Evolutionary conservation across 2,113 vertebrate genomes (phyloP), one percentile per base, ranked within the genome.

Genomic region (Thunnus thynnus): DNA sequence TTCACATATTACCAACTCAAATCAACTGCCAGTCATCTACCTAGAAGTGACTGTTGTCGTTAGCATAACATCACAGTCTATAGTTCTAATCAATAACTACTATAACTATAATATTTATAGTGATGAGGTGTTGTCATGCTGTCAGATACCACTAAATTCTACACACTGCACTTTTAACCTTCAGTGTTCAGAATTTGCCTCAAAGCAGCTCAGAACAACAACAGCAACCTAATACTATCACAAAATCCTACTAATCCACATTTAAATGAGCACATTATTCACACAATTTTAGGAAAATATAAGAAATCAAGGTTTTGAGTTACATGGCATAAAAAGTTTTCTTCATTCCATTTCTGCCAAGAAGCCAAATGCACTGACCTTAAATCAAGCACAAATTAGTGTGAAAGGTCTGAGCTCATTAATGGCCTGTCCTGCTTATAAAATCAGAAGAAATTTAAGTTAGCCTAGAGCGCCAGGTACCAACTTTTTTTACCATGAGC

Each of bases 241-340:
- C 25, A 84, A 30, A 51, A 20, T 58, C 32, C 27, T 20, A 66
- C 68, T 56, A 68, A 41, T 80, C 17, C 13, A 3, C 69, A 63
- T 64, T 80, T 67, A 47, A 66, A 76, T 46, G 13, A 32, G 25
- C 11, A 55, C 2, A 50, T 58, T 78, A 58, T 72, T 66, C 41
- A 61, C 44, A 73, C 22, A 55, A 13, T 56, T 51, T n/a, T 7
- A 72, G 13, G 41, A 72, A 63, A 63, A 13, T 7, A 54, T 54
- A 20, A 60, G 51, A 73, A 76, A 63, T 44, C 16, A 41, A 63
- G 41, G 16, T 77, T 69, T 65, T 63, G n/a, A 63, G 52, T 75
- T 25, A 60, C 9, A 22, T 46, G 55, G 16, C 30, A 63, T 55
- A 22, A 1, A 58, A 68, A 30, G 27, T 60, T 68, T 46, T 66